A percentile compares a stretch with the other conserved stretches of the same genome.
These are phyloP conservation scores for Notarius quadriscutis DNA, from an alignment of 2,113 vertebrate genomes.

Conservation along the genomic window DNA sequence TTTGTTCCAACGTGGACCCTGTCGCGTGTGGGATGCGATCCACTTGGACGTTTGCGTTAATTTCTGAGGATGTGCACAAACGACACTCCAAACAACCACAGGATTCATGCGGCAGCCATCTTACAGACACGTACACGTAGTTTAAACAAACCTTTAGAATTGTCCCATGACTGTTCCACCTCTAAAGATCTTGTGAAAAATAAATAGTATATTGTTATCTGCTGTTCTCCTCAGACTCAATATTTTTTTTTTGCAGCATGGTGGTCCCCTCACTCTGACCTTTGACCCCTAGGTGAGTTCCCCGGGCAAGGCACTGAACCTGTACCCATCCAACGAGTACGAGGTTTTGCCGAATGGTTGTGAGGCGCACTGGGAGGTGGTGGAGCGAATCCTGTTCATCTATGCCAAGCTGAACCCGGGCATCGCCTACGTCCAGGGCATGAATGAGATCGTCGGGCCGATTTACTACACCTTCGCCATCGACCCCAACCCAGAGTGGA, in stretches of 20 bases:
- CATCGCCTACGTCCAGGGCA: conserved; percentile 96
- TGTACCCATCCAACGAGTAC: conserved; percentile 83
- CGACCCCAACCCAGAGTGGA: conserved; percentile 89
- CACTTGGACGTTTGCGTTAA: no score
- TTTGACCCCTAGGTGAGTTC: conserved; percentile 83
- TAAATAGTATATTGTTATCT: neutral
- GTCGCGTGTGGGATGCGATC: no score
- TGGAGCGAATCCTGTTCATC: conserved; percentile 96
- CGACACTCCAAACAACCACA: no score
- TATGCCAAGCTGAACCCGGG: conserved; percentile 98
- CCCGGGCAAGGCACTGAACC: conserved; percentile 78
- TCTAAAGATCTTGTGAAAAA: neutral
- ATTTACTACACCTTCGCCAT: conserved; percentile 98
- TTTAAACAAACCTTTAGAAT: neutral
- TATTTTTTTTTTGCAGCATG: neutral
- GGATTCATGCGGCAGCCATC: no score
- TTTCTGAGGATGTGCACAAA: no score
- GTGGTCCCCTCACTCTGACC: neutral
- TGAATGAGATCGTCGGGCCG: conserved; percentile 97
- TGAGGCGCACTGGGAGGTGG: conserved; percentile 98
- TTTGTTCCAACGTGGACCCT: no score
- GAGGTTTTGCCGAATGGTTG: conserved; percentile 88
- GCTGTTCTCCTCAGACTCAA: neutral
- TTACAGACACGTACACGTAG: no score
- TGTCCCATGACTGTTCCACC: neutral